These are phyloP conservation scores for Platypus cylindrus DNA, from an alignment of 2,888 invertebrate species.

Conservation along the genomic window DNA sequence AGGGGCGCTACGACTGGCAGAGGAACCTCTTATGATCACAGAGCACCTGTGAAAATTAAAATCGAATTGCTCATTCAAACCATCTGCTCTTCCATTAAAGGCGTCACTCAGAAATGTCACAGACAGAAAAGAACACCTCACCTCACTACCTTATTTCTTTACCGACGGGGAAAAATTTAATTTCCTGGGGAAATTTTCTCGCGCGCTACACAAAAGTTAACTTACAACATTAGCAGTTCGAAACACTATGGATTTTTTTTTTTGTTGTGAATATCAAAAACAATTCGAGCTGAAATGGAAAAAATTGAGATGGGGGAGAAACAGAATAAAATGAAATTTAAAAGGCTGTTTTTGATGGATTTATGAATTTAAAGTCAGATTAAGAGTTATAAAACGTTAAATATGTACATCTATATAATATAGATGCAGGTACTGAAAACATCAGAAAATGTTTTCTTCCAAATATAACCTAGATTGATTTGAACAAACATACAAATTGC, in stretches of 20 bases:
- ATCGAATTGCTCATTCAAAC: conserved; percentile 38
- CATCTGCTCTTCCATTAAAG: conserved; percentile 36
- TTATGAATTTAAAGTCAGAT: no score
- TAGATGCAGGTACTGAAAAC: no score
- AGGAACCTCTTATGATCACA: conserved; percentile 16
- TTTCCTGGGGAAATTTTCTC: conserved; percentile 34
- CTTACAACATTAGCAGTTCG: conserved; percentile 35
- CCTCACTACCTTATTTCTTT: conserved; percentile 38
- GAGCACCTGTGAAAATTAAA: conserved; percentile 37
- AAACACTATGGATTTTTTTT: conserved; percentile 7
- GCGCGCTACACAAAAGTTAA: conserved; percentile 21
- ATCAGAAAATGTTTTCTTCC: no score
- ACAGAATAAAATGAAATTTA: no score
- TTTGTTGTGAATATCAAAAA: conserved; percentile 8
- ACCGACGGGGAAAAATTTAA: conserved; percentile 37
- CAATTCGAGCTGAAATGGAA: conserved; percentile 6
- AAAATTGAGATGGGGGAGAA: background rate
- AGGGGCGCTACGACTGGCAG: conserved; percentile 12
- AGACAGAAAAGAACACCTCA: conserved; percentile 34
- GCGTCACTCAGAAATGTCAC: conserved; percentile 33
- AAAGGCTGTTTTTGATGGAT: no score
- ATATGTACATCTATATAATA: no score
- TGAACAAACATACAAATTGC: no score
- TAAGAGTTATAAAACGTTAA: no score
- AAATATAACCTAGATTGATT: no score